phyloP scores from a whole-genome alignment of 2,797 vertebrate species.

The Atherinosoma microstoma region DNA sequence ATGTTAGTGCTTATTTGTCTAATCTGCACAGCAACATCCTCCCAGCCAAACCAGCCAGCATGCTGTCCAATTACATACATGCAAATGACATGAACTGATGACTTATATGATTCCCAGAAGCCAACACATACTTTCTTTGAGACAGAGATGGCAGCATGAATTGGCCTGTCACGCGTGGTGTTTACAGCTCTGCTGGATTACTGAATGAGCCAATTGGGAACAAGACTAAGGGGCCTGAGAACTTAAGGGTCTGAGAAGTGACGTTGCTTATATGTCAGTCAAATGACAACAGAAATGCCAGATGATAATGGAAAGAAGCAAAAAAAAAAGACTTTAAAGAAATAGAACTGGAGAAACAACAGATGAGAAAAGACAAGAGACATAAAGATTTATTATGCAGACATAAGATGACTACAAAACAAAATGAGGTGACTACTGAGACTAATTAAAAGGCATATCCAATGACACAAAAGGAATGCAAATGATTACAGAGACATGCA shows the following conservation, averaged over 20 bases:
- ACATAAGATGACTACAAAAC: not conserved
- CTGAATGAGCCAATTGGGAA: not conserved
- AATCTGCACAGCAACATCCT: conserved; percentile 15
- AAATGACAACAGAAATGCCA: not conserved
- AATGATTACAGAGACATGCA: not conserved
- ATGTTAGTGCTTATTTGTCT: conserved; percentile 21
- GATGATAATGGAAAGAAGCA: not conserved
- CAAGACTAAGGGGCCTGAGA: conserved; percentile 2
- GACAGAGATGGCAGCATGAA: conserved; percentile 14
- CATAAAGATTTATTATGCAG: not conserved
- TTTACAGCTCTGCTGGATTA: conserved; percentile 12
- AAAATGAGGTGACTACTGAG: no score
- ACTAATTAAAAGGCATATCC: not conserved
- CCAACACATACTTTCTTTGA: conserved; percentile 16
- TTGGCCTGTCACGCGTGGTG: conserved; percentile 12
- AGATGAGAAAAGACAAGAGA: not conserved
- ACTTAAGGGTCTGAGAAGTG: not conserved
- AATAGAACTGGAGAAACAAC: not conserved
- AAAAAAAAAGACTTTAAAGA: not conserved
- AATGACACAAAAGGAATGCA: not conserved
- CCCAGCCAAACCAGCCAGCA: not conserved
- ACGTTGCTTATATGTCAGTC: conserved; percentile 7
- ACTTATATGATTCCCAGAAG: conserved; percentile 19
- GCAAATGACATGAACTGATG: conserved; percentile 45
- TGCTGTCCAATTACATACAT: conserved; percentile 45